Evolutionary conservation across 2,888 invertebrate species (phyloP).

Genomic region (Herminia tarsipennalis): DNA sequence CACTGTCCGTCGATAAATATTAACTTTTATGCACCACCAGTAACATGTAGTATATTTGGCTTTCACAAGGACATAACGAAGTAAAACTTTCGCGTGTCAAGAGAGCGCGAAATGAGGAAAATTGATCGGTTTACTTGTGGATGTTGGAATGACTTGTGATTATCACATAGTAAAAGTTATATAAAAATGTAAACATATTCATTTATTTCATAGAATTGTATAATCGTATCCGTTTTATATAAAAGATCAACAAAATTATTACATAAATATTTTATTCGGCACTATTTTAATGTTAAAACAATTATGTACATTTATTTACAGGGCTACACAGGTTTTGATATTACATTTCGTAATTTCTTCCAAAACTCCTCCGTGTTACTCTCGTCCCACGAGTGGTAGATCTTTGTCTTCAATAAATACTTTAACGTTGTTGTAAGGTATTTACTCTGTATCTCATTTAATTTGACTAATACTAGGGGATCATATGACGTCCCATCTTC

Average conservation of each 20-base stretch:
- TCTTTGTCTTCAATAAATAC: conserved; percentile 87
- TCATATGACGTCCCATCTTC: conserved; percentile 85
- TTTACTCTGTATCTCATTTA: conserved; percentile 84
- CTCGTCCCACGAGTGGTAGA: conserved; percentile 87
- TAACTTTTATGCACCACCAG: conserved; percentile 65
- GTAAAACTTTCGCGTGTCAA: conserved; percentile 33
- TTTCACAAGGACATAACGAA: conserved; percentile 57
- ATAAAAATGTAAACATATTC: background rate
- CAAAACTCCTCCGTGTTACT: conserved; percentile 73
- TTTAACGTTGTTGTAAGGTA: conserved; percentile 86
- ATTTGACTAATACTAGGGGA: conserved; percentile 86
- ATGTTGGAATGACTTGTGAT: background rate
- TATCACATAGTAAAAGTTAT: background rate
- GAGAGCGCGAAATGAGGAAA: conserved; percentile 39
- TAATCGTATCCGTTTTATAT: too few relatives aligned
- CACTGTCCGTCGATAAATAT: conserved; percentile 55
- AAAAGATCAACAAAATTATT: too few relatives aligned
- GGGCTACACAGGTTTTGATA: conserved; percentile 44
- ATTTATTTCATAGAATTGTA: background rate
- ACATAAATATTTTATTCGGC: too few relatives aligned
- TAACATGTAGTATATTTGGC: conserved; percentile 60
- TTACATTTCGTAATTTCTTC: conserved; percentile 69
- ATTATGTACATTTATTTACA: too few relatives aligned
- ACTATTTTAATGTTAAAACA: too few relatives aligned
- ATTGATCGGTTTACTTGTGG: conserved; percentile 12